Base-by-base conservation (phyloP, 2,888 invertebrate species). In the Torymus auratus region DNA sequence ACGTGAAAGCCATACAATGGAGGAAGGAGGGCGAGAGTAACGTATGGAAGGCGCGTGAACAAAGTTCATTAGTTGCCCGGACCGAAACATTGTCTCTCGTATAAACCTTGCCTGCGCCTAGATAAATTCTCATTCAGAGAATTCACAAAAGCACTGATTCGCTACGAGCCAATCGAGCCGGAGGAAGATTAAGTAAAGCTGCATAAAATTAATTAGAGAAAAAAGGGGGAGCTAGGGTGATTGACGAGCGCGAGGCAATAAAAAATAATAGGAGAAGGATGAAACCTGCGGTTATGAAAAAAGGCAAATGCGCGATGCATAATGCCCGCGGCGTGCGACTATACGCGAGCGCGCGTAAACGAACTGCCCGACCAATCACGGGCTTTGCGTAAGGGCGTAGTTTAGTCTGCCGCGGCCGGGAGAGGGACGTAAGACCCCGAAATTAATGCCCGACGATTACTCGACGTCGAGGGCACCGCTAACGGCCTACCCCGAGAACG, bases 311-410 rank as follows among this genome's bases (percentile, higher is more conserved):
- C 28, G 41, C 41, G 41, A 41, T 41, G 41, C 41, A 41, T 41
- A 41, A 41, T 41, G 41, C 7, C 7, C 41, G 7, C 41, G 41
- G 28, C 28, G 28, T 28, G 28, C 28, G 28, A 28, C 2, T 28
- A 5, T 28, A 20, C 20, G 20, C 20, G 20, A 20, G 20, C 20
- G 2, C 20, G 20, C 20, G 2, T 67, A 60, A 81, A 83, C 70
- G 71, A 73, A 62, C n/a, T n/a, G 28, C 28, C 64, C 73, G 61
- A 75, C 79, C 81, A 84, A 84, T 84, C 83, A 83, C 71, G 79
- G 65, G 61, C 61, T 74, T 71, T 76, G 75, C 67, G 68, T 81
- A 67, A 61, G 77, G 78, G 72, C 69, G 76, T 52, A 67, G 78
- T 71, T 79, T 65, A 65, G 72, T 70, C 14, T 15, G 20, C 20